These are phyloP conservation scores for Wasmannia auropunctata DNA, from an alignment of 1,140 invertebrate genomes.

Conservation along the genomic window DNA sequence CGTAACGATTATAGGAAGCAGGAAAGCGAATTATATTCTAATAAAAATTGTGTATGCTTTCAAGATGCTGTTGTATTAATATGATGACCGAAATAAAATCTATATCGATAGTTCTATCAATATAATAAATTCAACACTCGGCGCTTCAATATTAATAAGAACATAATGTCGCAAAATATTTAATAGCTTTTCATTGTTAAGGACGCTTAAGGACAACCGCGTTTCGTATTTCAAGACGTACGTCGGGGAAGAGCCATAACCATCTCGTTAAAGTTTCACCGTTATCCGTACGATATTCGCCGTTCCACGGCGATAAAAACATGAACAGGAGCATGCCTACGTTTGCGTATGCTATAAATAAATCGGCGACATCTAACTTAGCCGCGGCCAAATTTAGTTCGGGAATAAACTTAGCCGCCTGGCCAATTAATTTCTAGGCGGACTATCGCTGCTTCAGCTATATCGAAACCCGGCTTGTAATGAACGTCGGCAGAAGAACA, in stretches of 20 bases:
- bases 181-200: not conserved
- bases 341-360: conserved; percentile 27
- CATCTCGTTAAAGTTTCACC: conserved; percentile 47
- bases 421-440: conserved; percentile 41
- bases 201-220: conserved; percentile 1
- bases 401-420: not conserved
- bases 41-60: not conserved
- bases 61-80: not conserved
- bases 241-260: not conserved
- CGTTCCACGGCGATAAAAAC: conserved; percentile 28
- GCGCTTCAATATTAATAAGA: not conserved
- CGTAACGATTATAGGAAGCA: not conserved
- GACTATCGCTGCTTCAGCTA: not conserved
- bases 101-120: not conserved
- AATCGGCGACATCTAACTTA: conserved; percentile 22
- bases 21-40: not conserved
- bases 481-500: not conserved
- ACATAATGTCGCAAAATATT: conserved; percentile 8
- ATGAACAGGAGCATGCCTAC: not conserved
- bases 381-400: conserved; percentile 26
- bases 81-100: not conserved
- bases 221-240: conserved; percentile 37
- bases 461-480: not conserved
- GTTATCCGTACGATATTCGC: not conserved
- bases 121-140: not conserved